Conservation (phyloP, 2,797 vertebrate genomes). For the Siniperca obscura region DNA sequence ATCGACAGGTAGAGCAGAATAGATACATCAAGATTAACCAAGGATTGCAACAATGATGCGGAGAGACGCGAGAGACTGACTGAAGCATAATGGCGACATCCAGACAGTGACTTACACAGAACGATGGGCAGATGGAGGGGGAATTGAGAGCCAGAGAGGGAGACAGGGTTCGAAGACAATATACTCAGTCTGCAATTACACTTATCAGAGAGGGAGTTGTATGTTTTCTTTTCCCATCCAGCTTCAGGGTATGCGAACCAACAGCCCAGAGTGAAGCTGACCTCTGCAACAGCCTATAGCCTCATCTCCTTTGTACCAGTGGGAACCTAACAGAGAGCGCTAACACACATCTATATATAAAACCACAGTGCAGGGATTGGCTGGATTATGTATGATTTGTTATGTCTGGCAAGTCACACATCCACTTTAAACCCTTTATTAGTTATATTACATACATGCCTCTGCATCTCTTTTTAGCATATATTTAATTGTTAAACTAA, state of each 20-base stretch:
- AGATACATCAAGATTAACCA: constrained; percentile 4
- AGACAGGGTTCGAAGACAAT: constrained; percentile 8
- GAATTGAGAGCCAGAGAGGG: constrained; percentile 31
- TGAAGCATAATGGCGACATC: constrained; percentile 27
- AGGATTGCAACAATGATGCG: background rate
- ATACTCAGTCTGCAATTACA: constrained; percentile 51
- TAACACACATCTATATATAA: constrained; percentile 73
- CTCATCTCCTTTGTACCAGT: constrained; percentile 42
- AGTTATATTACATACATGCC: constrained; percentile 21
- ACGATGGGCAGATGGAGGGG: constrained; percentile 38
- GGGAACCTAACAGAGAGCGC: constrained; percentile 46
- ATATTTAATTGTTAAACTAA: constrained; percentile 18
- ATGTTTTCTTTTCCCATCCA: constrained; percentile 19
- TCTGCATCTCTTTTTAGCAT: constrained; percentile 23
- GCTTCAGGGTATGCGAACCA: constrained; percentile 40
- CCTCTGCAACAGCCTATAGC: constrained; percentile 47
- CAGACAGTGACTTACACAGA: constrained; percentile 26
- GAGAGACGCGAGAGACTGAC: constrained; percentile 19
- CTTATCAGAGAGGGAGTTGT: constrained; percentile 31
- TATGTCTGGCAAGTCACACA: constrained; percentile 53
- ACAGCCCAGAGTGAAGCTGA: constrained; percentile 51
- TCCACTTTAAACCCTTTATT: constrained; percentile 31
- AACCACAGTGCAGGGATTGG: constrained; percentile 62
- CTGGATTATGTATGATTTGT: constrained; percentile 73
- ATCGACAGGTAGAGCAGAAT: background rate